Percentiles rank a stretch among this genome's conserved stretches.
phyloP scores from a whole-genome alignment of 2,888 invertebrate genomes.

The Ectropis crepuscularia region DNA sequence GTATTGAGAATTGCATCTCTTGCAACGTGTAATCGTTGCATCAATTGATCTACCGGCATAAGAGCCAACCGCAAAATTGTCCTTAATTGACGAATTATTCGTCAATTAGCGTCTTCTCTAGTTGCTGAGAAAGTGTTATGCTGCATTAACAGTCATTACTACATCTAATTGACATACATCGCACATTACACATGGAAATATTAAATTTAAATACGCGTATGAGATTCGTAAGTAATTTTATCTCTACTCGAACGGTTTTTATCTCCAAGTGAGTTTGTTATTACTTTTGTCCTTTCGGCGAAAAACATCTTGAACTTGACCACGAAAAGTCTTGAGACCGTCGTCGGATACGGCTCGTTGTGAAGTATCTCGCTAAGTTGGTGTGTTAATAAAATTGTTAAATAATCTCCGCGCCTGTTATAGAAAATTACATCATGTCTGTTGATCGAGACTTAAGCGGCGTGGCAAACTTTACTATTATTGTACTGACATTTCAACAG shows the following conservation, averaged over 20 bases:
- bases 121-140: conserved; percentile 58
- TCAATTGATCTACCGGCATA: conserved; percentile 61
- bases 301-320: conserved; percentile 73
- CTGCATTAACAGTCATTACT: conserved; percentile 49
- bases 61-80: conserved; percentile 72
- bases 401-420: conserved; percentile 63
- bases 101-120: conserved; percentile 55
- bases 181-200: conserved; percentile 20
- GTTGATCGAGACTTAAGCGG: conserved; percentile 46
- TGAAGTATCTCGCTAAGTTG: conserved; percentile 51
- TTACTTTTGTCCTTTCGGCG: conserved; percentile 6
- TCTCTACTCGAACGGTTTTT: background rate
- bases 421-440: conserved; percentile 72
- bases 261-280: conserved; percentile 3
- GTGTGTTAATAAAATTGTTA: conserved; percentile 69
- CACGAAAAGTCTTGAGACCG: conserved; percentile 64
- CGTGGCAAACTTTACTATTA: conserved; percentile 19
- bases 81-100: conserved; percentile 70
- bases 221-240: conserved; percentile 3
- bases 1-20: conserved; percentile 74
- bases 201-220: conserved; percentile 1
- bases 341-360: conserved; percentile 53
- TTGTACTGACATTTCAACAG: conserved; percentile 31
- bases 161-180: conserved; percentile 44
- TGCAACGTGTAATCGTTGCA: conserved; percentile 65